Evolutionary conservation across 2,113 vertebrate genomes (phyloP), one percentile per base, ranked within the genome.

Genomic region (Tinamus guttatus): DNA sequence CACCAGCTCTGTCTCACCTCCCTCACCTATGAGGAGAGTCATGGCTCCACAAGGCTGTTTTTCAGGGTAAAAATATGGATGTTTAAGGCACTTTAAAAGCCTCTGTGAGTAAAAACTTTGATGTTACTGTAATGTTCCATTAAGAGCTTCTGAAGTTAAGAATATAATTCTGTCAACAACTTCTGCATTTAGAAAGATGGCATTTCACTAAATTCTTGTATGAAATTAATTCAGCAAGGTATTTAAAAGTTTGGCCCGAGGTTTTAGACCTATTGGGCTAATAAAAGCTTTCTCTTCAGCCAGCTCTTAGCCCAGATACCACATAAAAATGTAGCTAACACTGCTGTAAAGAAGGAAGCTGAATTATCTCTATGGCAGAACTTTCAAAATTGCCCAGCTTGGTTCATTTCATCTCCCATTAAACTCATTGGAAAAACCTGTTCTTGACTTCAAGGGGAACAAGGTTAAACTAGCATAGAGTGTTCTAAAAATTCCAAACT

Each of bases 401-500:
- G 41, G 59, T 90, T 91, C 9, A 0, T 25, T 85, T 88, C 27
- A 52, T 81, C 92, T 92, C 60, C 60, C 52, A 65, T 88, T 95
- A 78, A 95, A 95, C 71, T 84, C 69, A 58, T 79, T 91, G 58
- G 74, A 76, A 95, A 96, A 91, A 90, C 3, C 27, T 62, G 47
- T 71, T 85, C 69, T 68, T 94, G 82, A 73, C 93, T 94, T 94
- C 67, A 86, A 74, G 81, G 47, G 83, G 22, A 90, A 20, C n/a
- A 86, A 89, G 58, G 85, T 92, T 95, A 95, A 94, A 90, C 82
- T 75, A 93, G 73, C 65, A 88, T 52, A 76, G 77, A 79, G 83
- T 88, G 80, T 78, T 96, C 81, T 94, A 25, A 90, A 86, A 96
- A 92, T 86, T 94, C 92, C 80, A 62, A 87, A 43, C 62, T 82